A percentile compares a stretch with the other conserved stretches of the same genome.
Conservation (phyloP, 2,797 vertebrate species). For the Chanos chanos region DNA sequence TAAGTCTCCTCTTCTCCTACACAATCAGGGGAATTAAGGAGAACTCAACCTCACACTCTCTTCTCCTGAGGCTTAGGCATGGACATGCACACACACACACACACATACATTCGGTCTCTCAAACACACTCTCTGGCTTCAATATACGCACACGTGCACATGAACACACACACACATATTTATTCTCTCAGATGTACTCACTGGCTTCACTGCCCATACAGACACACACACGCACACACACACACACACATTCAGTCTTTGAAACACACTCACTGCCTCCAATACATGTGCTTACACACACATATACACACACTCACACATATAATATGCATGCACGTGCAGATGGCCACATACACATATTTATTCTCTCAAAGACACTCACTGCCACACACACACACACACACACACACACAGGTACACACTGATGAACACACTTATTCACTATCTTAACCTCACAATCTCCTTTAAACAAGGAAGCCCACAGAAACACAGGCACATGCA, state of each 20-base stretch:
- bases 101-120: neutral
- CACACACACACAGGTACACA: too few species aligned
- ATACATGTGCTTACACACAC: neutral
- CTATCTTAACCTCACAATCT: too few species aligned
- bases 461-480: too few species aligned
- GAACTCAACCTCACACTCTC: conserved; percentile 56
- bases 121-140: neutral
- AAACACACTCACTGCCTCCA: conserved; percentile 5
- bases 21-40: conserved; percentile 76
- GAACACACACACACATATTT: neutral
- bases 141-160: neutral
- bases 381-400: neutral
- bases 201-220: neutral
- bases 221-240: neutral
- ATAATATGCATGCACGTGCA: too few species aligned
- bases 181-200: neutral
- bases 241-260: neutral
- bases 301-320: neutral
- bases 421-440: too few species aligned
- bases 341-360: too few species aligned
- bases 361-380: too few species aligned
- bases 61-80: conserved; percentile 43
- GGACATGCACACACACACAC: conserved; percentile 6
- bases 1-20: conserved; percentile 76
- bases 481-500: neutral